Conservation (phyloP, 2,113 vertebrate genomes). For the Forbesichthys papilliferus region DNA sequence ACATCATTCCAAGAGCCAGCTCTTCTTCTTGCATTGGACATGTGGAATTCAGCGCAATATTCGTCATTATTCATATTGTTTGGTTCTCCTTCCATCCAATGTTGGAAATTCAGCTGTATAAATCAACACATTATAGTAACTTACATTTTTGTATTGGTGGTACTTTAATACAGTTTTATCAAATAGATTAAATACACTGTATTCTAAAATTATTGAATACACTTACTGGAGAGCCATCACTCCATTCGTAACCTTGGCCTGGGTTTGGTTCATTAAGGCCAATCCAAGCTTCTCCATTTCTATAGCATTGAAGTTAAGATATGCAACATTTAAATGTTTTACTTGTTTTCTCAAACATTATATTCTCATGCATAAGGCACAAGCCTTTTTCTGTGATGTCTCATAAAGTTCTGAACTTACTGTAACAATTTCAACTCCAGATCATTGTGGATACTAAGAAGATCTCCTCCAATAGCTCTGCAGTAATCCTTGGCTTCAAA, state of each 20-base stretch:
- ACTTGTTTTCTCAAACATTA: background rate
- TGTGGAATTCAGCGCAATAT: conserved; percentile 81
- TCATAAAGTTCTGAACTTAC: conserved; percentile 13
- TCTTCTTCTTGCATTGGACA: conserved; percentile 35
- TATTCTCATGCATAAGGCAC: background rate
- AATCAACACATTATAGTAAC: conserved; percentile 24
- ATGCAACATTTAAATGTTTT: too few relatives aligned
- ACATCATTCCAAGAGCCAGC: conserved; percentile 39
- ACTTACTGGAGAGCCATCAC: conserved; percentile 88
- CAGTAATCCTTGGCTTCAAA: too few relatives aligned
- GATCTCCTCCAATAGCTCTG: conserved; percentile 80
- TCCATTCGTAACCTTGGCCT: conserved; percentile 83
- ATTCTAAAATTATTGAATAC: background rate
- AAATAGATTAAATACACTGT: background rate
- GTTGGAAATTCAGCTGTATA: conserved; percentile 82
- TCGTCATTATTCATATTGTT: conserved; percentile 87
- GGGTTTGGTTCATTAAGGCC: conserved; percentile 80
- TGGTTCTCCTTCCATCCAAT: conserved; percentile 89
- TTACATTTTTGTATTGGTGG: background rate
- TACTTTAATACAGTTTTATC: background rate
- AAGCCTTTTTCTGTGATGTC: background rate
- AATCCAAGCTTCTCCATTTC: conserved; percentile 67
- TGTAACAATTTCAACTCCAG: conserved; percentile 60
- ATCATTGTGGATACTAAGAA: conserved; percentile 80
- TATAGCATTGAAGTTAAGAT: conserved; percentile 1